These are phyloP conservation scores for Montipora cactus DNA, from an alignment of 64 coral and sea anemone genomes.

Conservation along the genomic window DNA sequence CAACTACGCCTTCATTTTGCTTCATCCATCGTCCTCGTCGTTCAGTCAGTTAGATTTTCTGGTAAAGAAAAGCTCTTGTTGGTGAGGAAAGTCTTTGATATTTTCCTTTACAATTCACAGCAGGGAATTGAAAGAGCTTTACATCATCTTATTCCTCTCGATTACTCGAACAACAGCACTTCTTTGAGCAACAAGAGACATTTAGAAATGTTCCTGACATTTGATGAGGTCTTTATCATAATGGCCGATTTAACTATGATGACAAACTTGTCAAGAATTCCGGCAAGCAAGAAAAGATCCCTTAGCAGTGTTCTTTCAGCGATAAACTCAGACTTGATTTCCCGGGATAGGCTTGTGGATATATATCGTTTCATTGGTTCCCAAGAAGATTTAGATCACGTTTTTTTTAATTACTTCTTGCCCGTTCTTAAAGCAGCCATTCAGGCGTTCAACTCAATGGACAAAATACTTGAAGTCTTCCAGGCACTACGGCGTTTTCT, in stretches of 20 bases:
- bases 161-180: background rate
- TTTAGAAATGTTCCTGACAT: background rate
- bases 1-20: background rate
- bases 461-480: background rate
- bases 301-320: background rate
- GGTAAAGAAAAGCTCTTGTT: background rate
- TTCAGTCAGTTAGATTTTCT: background rate
- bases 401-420: background rate
- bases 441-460: background rate
- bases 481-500: background rate
- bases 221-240: background rate
- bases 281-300: background rate
- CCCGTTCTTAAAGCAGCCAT: background rate
- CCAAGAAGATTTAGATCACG: background rate
- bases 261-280: background rate
- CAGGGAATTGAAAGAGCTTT: background rate
- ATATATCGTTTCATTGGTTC: conserved; percentile 9
- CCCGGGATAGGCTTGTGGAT: background rate
- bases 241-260: background rate
- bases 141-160: background rate
- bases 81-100: background rate
- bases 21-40: background rate
- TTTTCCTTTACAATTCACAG: background rate
- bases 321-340: background rate
- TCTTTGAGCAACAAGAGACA: background rate